These are phyloP conservation scores for Lepisosteus osseus DNA, from an alignment of 2,113 vertebrate species.

Conservation along the genomic window DNA sequence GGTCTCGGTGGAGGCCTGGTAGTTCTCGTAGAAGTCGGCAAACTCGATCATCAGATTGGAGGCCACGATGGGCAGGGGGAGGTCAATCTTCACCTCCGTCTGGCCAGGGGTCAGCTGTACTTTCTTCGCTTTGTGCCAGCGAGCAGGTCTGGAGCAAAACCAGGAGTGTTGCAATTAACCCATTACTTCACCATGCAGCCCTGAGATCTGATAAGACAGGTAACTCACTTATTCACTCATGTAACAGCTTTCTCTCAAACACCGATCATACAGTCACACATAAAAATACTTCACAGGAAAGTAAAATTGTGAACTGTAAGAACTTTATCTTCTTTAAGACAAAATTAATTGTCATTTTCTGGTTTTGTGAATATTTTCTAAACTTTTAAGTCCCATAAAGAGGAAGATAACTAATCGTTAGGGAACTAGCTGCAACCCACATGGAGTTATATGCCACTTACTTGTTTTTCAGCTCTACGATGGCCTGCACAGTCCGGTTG, in stretches of 20 bases:
- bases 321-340: too few species aligned
- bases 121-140: conserved; percentile 98
- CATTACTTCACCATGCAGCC: too few species aligned
- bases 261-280: too few species aligned
- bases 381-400: too few species aligned
- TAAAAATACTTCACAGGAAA: too few species aligned
- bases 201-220: too few species aligned
- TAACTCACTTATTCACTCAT: too few species aligned
- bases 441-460: conserved; percentile 43
- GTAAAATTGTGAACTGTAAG: too few species aligned
- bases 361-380: too few species aligned
- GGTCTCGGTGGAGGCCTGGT: conserved; percentile 95
- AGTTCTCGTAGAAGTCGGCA: conserved; percentile 97
- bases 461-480: conserved; percentile 98
- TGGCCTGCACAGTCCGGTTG: conserved; percentile 95
- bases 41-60: conserved; percentile 99
- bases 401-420: not conserved
- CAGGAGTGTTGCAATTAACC: too few species aligned
- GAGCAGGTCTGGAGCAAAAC: conserved; percentile 73
- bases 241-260: too few species aligned
- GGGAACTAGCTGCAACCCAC: not conserved
- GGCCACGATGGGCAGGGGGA: conserved; percentile 91
- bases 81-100: conserved; percentile 95
- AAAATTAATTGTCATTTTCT: too few species aligned
- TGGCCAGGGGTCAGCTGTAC: conserved; percentile 93